These are phyloP conservation scores for Phyllotreta cruciferae DNA, from an alignment of 2,888 invertebrate genomes.

Conservation along the genomic window DNA sequence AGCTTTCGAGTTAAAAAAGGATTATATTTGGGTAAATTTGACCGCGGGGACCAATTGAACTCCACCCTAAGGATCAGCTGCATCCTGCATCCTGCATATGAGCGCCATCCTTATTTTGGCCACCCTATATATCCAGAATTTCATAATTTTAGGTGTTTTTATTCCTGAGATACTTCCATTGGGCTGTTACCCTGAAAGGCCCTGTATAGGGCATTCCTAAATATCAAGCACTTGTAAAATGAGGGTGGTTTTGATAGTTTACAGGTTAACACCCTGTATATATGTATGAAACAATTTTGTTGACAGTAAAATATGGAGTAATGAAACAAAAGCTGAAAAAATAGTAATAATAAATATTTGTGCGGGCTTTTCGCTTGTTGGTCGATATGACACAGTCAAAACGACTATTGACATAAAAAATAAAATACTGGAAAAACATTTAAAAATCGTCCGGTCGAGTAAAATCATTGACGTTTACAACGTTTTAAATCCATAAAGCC, in stretches of 20 bases:
- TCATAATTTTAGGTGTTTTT: too few relatives aligned
- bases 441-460: background rate
- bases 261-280: background rate
- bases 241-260: background rate
- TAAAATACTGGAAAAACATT: constrained; percentile 13
- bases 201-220: too few relatives aligned
- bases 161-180: too few relatives aligned
- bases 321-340: background rate
- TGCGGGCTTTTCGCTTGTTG: background rate
- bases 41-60: too few relatives aligned
- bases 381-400: background rate
- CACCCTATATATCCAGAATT: too few relatives aligned
- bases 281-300: background rate
- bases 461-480: background rate
- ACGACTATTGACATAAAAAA: constrained; percentile 9
- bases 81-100: too few relatives aligned
- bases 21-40: too few relatives aligned
- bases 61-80: too few relatives aligned
- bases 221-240: too few relatives aligned
- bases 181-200: too few relatives aligned
- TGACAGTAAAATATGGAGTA: constrained; percentile 12
- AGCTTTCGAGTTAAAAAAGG: too few relatives aligned
- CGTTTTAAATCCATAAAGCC: constrained; percentile 11
- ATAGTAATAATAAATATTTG: constrained; percentile 13
- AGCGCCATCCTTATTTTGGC: too few relatives aligned